A percentile compares a stretch with the other conserved stretches of the same genome.
phyloP scores from a whole-genome alignment of 2,888 invertebrate genomes.

The Cenopis cana region DNA sequence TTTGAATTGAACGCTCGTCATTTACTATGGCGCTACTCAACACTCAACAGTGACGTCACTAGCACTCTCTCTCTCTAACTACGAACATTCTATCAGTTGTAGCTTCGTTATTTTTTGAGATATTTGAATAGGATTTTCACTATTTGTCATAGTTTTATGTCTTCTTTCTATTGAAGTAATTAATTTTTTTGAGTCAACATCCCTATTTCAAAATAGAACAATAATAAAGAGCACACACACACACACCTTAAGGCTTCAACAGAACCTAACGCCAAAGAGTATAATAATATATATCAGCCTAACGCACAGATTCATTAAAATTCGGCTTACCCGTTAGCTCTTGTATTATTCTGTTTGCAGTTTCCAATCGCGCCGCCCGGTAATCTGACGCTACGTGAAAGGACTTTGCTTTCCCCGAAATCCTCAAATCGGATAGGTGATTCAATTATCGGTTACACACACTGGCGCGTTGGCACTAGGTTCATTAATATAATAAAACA shows the following conservation, averaged over 20 bases:
- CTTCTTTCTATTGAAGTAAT: too few relatives aligned
- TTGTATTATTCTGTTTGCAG: conserved; percentile 23
- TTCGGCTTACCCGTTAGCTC: conserved; percentile 1
- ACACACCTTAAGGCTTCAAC: not conserved
- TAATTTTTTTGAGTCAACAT: too few relatives aligned
- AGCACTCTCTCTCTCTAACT: too few relatives aligned
- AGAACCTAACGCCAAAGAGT: not conserved
- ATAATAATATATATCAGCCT: too few relatives aligned
- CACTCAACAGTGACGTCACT: too few relatives aligned
- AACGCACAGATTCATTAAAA: conserved; percentile 14
- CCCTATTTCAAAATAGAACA: too few relatives aligned
- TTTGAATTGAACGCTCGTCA: too few relatives aligned
- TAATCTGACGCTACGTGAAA: conserved; percentile 31
- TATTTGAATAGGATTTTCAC: too few relatives aligned
- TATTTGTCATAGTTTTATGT: too few relatives aligned
- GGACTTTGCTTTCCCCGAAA: conserved; percentile 27
- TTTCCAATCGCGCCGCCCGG: conserved; percentile 15
- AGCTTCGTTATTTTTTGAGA: too few relatives aligned
- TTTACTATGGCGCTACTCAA: too few relatives aligned
- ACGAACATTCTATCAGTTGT: too few relatives aligned
- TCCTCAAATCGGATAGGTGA: conserved; percentile 18
- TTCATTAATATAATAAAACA: conserved; percentile 4
- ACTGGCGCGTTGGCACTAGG: not conserved
- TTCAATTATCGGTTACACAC: conserved; percentile 29
- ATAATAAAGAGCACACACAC: not conserved